Percentiles rank a stretch among this genome's conserved stretches.
Conservation (phyloP, 2,797 vertebrate species). For the Eidolon dupreanum region DNA sequence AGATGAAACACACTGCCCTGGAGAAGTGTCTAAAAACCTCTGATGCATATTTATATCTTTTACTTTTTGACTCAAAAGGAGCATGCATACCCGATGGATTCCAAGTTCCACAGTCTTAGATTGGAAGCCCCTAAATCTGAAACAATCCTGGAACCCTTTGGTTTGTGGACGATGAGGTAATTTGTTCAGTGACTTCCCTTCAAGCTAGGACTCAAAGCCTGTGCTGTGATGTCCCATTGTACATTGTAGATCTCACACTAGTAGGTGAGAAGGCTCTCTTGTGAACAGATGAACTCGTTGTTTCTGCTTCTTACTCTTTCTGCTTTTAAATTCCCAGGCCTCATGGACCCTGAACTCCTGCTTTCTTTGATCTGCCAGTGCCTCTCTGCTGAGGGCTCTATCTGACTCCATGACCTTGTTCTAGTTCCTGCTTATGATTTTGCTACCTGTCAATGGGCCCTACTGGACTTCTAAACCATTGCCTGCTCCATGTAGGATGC, state of each 20-base stretch:
- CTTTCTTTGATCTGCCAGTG: constrained; percentile 10
- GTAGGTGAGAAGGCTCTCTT: neutral
- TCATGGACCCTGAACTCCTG: neutral
- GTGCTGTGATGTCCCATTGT: neutral
- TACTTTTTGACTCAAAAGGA: neutral
- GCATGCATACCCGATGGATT: neutral
- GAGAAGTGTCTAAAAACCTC: neutral
- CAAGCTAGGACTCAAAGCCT: neutral
- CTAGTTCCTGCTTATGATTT: constrained; percentile 4
- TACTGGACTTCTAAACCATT: neutral
- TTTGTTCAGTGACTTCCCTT: neutral
- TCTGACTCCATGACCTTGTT: neutral
- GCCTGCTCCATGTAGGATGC: neutral
- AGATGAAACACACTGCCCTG: neutral
- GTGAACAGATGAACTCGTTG: neutral
- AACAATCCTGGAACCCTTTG: neutral
- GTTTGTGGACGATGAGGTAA: neutral
- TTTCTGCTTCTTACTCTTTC: neutral
- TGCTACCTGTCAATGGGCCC: constrained; percentile 40
- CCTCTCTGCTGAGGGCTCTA: neutral
- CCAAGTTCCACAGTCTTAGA: neutral
- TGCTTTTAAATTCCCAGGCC: neutral
- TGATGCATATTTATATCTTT: neutral
- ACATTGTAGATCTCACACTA: neutral
- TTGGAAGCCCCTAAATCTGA: neutral